Evolutionary conservation across 1,140 invertebrate genomes (phyloP).

Genomic region (Monomorium pharaonis): DNA sequence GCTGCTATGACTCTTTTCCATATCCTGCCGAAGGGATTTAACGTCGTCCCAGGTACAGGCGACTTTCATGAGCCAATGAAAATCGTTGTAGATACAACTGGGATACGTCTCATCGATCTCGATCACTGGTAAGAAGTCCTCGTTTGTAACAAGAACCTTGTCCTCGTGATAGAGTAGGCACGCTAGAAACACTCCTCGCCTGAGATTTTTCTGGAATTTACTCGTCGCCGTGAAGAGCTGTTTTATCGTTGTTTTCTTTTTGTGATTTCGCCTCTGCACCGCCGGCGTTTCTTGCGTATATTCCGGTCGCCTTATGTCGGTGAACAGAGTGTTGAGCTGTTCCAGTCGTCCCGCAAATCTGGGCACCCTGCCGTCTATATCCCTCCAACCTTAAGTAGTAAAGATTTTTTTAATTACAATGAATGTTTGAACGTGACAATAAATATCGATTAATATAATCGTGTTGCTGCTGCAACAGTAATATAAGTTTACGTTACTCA

Average conservation of each 20-base stretch:
- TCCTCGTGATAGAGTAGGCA: conserved; percentile 97
- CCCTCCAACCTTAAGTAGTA: conserved; percentile 89
- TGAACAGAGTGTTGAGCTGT: conserved; percentile 91
- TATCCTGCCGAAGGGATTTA: conserved; percentile 94
- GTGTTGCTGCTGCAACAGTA: neutral
- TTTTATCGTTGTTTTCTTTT: conserved; percentile 96
- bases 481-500: conserved; percentile 84
- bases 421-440: neutral
- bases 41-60: conserved; percentile 98
- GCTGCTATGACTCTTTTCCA: conserved; percentile 96
- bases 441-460: neutral
- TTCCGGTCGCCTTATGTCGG: conserved; percentile 88
- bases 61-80: conserved; percentile 99
- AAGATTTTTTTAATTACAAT: neutral
- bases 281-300: conserved; percentile 87
- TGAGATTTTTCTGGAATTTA: conserved; percentile 97
- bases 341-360: conserved; percentile 90
- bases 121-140: conserved; percentile 98
- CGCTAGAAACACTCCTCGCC: conserved; percentile 96
- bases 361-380: conserved; percentile 89
- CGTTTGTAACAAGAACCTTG: conserved; percentile 97
- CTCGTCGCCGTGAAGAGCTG: conserved; percentile 97
- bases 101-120: conserved; percentile 98
- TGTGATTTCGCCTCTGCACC: conserved; percentile 88
- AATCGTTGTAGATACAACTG: conserved; percentile 95